phyloP scores from a whole-genome alignment of 1,140 invertebrate genomes.

The Philaenus spumarius region DNA sequence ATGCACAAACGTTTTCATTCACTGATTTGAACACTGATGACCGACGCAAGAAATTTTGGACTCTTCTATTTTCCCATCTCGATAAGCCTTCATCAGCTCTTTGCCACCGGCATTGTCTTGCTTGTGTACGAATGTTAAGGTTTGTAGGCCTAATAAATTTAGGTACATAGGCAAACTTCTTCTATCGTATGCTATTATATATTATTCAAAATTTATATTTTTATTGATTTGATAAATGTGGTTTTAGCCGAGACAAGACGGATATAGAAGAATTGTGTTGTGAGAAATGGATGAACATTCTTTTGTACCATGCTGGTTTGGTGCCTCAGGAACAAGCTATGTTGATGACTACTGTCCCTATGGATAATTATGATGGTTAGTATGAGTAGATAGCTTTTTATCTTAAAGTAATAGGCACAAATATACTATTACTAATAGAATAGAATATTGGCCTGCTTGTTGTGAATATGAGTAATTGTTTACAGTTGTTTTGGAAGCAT shows the following conservation, averaged over 20 bases:
- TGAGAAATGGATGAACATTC: slow-evolving; percentile 53
- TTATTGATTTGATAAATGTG: slow-evolving; percentile 15
- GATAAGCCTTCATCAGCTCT: slow-evolving; percentile 36
- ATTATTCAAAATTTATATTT: slow-evolving; percentile 13
- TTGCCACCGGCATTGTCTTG: slow-evolving; percentile 44
- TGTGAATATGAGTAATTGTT: too few relatives aligned
- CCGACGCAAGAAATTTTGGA: slow-evolving; percentile 47
- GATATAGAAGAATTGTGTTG: slow-evolving; percentile 61
- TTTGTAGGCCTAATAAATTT: slow-evolving; percentile 35
- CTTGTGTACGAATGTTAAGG: slow-evolving; percentile 50
- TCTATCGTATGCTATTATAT: neutral
- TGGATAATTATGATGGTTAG: slow-evolving; percentile 19
- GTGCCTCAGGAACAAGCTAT: slow-evolving; percentile 34
- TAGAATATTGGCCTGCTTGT: too few relatives aligned
- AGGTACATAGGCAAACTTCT: too few relatives aligned
- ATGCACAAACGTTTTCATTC: slow-evolving; percentile 43
- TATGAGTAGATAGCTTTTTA: neutral
- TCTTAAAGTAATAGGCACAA: neutral
- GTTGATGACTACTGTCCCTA: slow-evolving; percentile 23
- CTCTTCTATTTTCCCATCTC: slow-evolving; percentile 44
- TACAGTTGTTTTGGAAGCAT: slow-evolving; percentile 62
- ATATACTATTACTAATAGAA: too few relatives aligned
- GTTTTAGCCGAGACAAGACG: slow-evolving; percentile 64
- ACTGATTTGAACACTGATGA: slow-evolving; percentile 43
- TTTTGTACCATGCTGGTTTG: slow-evolving; percentile 58